A percentile compares a stretch with the other conserved stretches of the same genome.
Evolutionary conservation across 2,113 vertebrate species (phyloP).

Genomic region (Gallinago jamesoni): DNA sequence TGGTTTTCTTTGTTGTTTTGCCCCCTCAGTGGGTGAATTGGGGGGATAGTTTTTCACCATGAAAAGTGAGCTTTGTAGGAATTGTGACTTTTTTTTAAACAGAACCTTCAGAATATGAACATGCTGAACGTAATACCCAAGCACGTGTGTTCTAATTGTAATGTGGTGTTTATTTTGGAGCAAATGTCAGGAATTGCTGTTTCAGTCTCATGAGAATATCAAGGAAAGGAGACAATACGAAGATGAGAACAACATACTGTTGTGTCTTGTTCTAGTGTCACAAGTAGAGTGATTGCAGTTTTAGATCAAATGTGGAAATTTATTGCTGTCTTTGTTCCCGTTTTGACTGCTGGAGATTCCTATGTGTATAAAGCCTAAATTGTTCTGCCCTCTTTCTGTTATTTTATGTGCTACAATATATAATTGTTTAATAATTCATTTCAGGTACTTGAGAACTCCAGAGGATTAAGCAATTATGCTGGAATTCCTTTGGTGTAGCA

Average conservation of each 20-base stretch:
- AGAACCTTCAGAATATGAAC: not conserved
- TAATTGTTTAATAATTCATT: not conserved
- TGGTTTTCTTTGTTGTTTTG: not conserved
- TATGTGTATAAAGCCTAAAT: not conserved
- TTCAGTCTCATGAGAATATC: not conserved
- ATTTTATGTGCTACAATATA: not conserved
- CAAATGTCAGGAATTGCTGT: not conserved
- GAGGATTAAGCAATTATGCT: not conserved
- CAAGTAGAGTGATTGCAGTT: not conserved
- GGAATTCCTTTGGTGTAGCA: not conserved
- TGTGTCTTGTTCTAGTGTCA: not conserved
- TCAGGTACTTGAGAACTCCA: not conserved
- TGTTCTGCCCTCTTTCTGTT: not conserved
- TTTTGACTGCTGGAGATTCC: not conserved
- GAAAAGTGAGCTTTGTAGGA: not conserved
- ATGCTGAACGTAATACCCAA: not conserved
- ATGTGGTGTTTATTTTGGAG: not conserved
- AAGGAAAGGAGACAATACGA: not conserved
- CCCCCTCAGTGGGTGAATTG: not conserved
- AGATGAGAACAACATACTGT: not conserved
- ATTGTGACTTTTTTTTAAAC: not conserved
- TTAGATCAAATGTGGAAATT: not conserved
- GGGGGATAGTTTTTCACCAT: not conserved
- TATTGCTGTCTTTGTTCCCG: not conserved
- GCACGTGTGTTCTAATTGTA: not conserved